Conservation (phyloP, 30 jellyfish, hydroid and myxozoan species). For the Turritopsis dohrnii region DNA sequence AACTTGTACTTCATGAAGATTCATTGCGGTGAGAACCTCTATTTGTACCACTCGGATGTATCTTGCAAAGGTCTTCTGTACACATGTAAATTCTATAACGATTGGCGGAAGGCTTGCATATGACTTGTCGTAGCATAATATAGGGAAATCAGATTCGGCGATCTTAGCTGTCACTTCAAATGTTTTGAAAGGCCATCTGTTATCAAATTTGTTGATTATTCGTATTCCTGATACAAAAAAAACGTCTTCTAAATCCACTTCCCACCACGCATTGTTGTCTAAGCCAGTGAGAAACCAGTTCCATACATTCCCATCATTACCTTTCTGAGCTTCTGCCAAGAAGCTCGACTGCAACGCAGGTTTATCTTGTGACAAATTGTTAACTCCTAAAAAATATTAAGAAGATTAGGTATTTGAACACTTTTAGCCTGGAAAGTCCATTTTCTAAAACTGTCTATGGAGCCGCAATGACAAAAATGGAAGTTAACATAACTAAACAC, state of each 20-base stretch:
- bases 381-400: background rate
- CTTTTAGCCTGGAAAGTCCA: background rate
- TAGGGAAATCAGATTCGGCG: background rate
- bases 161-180: background rate
- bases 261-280: background rate
- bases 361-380: background rate
- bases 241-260: background rate
- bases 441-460: background rate
- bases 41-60: background rate
- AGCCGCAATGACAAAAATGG: background rate
- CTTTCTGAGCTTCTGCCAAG: background rate
- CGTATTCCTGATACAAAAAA: background rate
- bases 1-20: background rate
- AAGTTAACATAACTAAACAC: no score
- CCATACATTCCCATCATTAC: background rate
- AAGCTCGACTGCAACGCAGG: background rate
- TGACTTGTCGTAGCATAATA: background rate
- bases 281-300: background rate
- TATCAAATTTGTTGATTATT: background rate
- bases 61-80: background rate
- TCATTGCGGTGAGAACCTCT: background rate
- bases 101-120: background rate
- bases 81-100: background rate
- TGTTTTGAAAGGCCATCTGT: background rate
- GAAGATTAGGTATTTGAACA: no score